Base-by-base conservation (phyloP, 1,140 invertebrate species). In the Neoseiulus cucumeris region DNA sequence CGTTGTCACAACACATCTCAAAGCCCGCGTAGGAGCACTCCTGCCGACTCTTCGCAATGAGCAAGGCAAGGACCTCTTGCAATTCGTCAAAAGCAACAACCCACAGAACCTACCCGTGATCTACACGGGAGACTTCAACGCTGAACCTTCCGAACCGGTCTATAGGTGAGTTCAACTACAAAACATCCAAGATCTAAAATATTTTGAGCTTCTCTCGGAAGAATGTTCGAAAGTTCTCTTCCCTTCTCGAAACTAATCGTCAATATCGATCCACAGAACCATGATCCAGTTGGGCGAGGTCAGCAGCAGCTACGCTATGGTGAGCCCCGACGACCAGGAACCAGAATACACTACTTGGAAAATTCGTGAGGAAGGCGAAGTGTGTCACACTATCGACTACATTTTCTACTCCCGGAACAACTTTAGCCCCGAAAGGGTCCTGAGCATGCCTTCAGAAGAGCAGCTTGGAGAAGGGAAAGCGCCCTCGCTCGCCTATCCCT, bases 341-440 rank as follows among this genome's bases (percentile, higher is more conserved):
- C 84, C 85, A 0, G 74, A 77, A 0, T 88, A 84, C 71, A 88
- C 85, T 0, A 87, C 86, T 0, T 88, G 85, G 85, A 88, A 87
- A 72, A 75, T 87, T 17, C 75, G 86, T 6, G 82, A 81, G 66
- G 82, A 85, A 69, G 83, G 82, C 1, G 85, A 87, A 73, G 76
- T 80, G 14, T 84, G 84, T 66, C 83, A 85, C 69, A 87, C 85
- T 1, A 83, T 88, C 51, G 86, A 89, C 74, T 89, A 88, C 74
- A 81, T 89, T 1, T 88, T 87, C 76, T 84, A 82, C 72, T 80
- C 80, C 1, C 77, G 77, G 67, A 73, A 80, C 42, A 73, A 76
- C 33, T 76, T 86, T 1, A 75, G 78, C 41, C 79, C 85, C 1
- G 78, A 81, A 28, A 78, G 79, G 14, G 74, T 86, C 2, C 71